Percentiles rank a stretch among this genome's conserved stretches.
These are phyloP conservation scores for Rhynchomys soricoides DNA, from an alignment of 2,113 vertebrate species.

Conservation along the genomic window DNA sequence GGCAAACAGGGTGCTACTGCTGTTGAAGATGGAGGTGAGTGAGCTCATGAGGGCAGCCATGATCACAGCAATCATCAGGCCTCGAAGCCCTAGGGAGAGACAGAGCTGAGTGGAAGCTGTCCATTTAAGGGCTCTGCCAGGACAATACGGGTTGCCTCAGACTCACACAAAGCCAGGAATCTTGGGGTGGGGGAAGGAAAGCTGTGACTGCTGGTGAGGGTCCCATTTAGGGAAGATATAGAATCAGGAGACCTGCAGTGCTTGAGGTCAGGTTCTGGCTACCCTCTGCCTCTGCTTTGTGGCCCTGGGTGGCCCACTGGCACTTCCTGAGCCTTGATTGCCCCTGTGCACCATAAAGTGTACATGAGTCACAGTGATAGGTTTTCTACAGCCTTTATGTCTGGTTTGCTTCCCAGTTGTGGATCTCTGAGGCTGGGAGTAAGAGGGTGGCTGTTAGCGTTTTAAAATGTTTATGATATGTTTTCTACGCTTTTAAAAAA, in stretches of 20 bases:
- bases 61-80: conserved; percentile 97
- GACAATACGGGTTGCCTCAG: not conserved
- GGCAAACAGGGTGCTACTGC: conserved; percentile 95
- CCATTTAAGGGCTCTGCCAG: accelerated
- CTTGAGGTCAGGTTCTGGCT: not conserved
- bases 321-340: not conserved
- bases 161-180: not conserved
- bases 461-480: not conserved
- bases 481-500: not conserved
- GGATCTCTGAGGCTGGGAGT: not conserved
- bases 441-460: not conserved
- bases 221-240: not conserved
- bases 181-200: not conserved
- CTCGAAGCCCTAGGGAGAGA: conserved; percentile 90
- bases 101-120: accelerated
- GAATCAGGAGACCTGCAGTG: not conserved
- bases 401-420: not conserved
- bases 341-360: not conserved
- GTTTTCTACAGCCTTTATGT: not conserved
- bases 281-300: not conserved
- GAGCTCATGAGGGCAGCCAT: conserved; percentile 98
- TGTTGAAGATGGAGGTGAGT: conserved; percentile 98
- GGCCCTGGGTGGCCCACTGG: not conserved
- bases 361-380: not conserved
- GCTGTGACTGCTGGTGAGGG: too few relatives aligned